Percentiles rank a stretch among this genome's conserved stretches.
Evolutionary conservation across 2,113 vertebrate genomes (phyloP).

Genomic region (Trachemys scripta): DNA sequence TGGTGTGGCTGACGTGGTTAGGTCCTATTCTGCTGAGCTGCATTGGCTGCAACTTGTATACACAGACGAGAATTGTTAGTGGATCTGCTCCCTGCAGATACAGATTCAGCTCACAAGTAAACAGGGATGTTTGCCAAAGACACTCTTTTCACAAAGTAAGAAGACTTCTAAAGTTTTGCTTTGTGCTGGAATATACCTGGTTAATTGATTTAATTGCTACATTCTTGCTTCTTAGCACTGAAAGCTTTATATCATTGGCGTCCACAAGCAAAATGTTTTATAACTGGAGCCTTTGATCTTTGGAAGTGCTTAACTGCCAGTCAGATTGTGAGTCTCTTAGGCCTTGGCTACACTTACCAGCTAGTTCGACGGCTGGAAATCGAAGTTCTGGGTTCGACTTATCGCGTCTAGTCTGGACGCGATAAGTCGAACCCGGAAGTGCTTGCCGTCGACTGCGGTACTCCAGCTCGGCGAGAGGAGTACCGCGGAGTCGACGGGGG

Average conservation of each 20-base stretch:
- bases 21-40: not conserved
- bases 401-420: too few species aligned
- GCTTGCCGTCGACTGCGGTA: too few species aligned
- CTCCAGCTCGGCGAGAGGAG: too few species aligned
- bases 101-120: too few species aligned
- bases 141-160: not conserved
- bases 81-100: too few species aligned
- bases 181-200: not conserved
- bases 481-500: too few species aligned
- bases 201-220: not conserved
- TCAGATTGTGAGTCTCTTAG: not conserved
- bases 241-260: not conserved
- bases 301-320: not conserved
- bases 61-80: too few species aligned
- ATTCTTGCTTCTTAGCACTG: not conserved
- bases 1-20: too few species aligned
- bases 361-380: too few species aligned
- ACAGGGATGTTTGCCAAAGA: not conserved
- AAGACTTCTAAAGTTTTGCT: not conserved
- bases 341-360: too few species aligned
- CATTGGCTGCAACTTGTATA: not conserved
- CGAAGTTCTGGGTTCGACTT: too few species aligned
- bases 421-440: too few species aligned
- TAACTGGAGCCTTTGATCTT: not conserved
- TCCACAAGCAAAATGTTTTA: not conserved